Conservation (phyloP, 2,113 vertebrate genomes). For the Mesitornis unicolor region DNA sequence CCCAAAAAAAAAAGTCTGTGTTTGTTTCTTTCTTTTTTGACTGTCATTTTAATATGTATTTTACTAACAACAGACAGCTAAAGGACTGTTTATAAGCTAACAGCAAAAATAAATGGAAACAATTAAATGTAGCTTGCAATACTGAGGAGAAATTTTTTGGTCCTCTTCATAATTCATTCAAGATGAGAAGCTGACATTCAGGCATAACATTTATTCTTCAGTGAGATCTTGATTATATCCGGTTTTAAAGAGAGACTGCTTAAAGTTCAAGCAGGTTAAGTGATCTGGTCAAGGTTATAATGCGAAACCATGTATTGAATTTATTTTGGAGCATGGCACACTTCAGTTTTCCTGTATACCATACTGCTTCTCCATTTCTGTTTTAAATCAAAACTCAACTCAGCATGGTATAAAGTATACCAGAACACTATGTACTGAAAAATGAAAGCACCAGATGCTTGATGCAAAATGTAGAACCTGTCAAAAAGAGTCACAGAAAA, state of each 20-base stretch:
- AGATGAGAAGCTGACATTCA: not conserved
- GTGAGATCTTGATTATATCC: not conserved
- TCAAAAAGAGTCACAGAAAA: constrained; percentile 49
- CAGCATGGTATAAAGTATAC: constrained; percentile 36
- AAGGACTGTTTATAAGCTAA: not conserved
- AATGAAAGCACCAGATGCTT: constrained; percentile 68
- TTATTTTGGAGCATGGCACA: not conserved
- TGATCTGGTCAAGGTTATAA: not conserved
- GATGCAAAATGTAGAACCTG: constrained; percentile 69
- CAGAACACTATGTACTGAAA: constrained; percentile 40
- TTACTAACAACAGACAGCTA: not conserved
- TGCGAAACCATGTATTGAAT: not conserved
- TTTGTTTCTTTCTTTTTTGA: not conserved
- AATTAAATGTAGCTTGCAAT: not conserved
- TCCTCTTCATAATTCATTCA: not conserved
- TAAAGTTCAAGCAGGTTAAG: constrained; percentile 1
- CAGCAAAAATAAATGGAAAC: not conserved
- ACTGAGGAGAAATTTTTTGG: not conserved
- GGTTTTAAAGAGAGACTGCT: not conserved
- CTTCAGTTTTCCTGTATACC: not conserved
- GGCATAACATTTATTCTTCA: not conserved
- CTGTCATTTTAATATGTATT: not conserved
- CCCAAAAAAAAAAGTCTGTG: not conserved
- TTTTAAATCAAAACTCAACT: constrained; percentile 37
- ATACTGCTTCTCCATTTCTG: constrained; percentile 35